Evolutionary conservation across 2,113 vertebrate genomes (phyloP).

Genomic region (Cyphomyrus discorhynchus): DNA sequence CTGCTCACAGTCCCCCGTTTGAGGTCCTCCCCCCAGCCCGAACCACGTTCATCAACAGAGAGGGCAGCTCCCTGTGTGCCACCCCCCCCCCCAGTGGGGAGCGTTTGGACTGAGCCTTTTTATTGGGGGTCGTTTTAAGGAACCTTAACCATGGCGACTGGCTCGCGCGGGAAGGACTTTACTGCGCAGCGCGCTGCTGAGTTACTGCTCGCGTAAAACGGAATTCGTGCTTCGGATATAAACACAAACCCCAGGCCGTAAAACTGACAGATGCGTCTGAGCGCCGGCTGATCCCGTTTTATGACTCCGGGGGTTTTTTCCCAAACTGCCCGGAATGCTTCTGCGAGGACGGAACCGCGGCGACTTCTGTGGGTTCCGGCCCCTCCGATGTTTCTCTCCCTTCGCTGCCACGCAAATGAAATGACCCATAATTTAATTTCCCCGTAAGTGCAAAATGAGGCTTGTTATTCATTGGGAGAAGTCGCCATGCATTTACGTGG

Average conservation of each 20-base stretch:
- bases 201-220: neutral
- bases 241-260: neutral
- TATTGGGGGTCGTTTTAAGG: neutral
- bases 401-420: neutral
- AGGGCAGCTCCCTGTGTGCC: neutral
- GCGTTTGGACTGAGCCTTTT: neutral
- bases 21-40: neutral
- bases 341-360: neutral
- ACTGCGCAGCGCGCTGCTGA: neutral
- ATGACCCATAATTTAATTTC: conserved; percentile 12
- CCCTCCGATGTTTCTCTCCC: neutral
- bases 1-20: neutral
- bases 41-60: neutral
- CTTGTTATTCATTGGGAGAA: neutral
- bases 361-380: neutral
- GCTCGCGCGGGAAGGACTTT: neutral
- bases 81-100: neutral
- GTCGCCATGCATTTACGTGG: neutral
- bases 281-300: neutral
- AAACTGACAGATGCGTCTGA: conserved; percentile 1
- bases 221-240: neutral
- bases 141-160: neutral
- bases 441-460: conserved; percentile 4
- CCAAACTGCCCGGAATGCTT: neutral
- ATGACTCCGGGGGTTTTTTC: neutral